Conservation (phyloP, 2,113 vertebrate species). For the Aptenodytes forsteri region DNA sequence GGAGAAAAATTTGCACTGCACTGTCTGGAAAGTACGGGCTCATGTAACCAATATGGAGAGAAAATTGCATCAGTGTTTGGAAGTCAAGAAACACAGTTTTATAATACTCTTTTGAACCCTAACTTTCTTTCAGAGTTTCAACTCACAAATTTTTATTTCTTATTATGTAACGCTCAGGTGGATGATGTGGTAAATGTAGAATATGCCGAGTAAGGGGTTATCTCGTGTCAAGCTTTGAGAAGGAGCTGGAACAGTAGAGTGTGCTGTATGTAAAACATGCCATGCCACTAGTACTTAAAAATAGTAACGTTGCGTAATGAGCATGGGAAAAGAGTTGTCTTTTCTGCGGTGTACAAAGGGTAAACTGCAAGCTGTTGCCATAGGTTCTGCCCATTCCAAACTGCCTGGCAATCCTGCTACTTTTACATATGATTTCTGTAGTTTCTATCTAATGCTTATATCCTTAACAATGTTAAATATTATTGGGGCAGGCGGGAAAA, state of each 20-base stretch:
- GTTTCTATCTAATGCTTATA: not conserved
- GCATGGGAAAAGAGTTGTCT: not conserved
- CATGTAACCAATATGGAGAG: not conserved
- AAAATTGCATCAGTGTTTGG: not conserved
- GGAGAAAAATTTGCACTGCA: not conserved
- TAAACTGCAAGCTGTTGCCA: not conserved
- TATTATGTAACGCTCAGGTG: not conserved
- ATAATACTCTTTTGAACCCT: not conserved
- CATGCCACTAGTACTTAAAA: not conserved
- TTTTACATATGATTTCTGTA: fast-evolving
- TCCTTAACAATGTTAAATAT: not conserved
- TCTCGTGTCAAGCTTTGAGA: not conserved
- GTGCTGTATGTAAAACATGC: not conserved
- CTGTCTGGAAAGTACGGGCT: not conserved
- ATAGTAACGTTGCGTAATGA: not conserved
- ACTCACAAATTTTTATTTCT: not conserved
- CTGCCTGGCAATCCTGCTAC: not conserved
- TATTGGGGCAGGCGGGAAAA: not conserved
- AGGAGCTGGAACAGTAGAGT: not conserved
- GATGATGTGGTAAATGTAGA: not conserved
- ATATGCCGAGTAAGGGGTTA: not conserved
- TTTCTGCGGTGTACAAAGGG: not conserved
- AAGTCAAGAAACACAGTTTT: not conserved
- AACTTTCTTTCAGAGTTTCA: not conserved
- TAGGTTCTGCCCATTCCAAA: not conserved